phyloP scores from a whole-genome alignment of 2,888 invertebrate genomes.

The Reticulitermes lucifugus region DNA sequence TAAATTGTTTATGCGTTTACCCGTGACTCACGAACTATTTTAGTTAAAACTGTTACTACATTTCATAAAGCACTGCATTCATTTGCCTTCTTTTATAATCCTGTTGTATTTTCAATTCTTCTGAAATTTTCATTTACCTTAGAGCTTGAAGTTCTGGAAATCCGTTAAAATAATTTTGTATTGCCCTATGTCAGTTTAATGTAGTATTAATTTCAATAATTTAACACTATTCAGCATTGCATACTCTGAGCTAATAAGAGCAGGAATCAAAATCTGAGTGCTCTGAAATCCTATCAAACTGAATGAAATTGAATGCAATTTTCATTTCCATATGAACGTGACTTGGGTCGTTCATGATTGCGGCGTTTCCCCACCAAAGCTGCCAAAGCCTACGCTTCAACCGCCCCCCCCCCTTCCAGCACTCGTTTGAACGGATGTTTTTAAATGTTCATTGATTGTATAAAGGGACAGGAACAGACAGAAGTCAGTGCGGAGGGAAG shows the following conservation, averaged over 20 bases:
- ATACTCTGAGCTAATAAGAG: too few relatives aligned
- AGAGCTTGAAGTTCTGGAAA: too few relatives aligned
- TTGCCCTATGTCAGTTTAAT: too few relatives aligned
- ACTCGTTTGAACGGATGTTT: conserved; percentile 40
- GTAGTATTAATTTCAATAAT: too few relatives aligned
- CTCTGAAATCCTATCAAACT: not conserved
- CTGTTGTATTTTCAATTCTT: too few relatives aligned
- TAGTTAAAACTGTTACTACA: too few relatives aligned
- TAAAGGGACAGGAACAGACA: conserved; percentile 34
- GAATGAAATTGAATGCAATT: conserved; percentile 4
- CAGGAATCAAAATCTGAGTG: too few relatives aligned
- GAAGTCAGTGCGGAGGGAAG: conserved; percentile 17
- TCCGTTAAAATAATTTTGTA: too few relatives aligned
- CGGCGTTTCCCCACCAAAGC: not conserved
- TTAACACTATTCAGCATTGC: too few relatives aligned
- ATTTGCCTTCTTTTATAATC: too few relatives aligned
- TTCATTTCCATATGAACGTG: conserved; percentile 12
- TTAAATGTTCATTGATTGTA: conserved; percentile 45
- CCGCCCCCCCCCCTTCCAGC: not conserved
- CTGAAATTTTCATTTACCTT: too few relatives aligned
- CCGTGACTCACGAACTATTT: not conserved
- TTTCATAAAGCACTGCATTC: too few relatives aligned
- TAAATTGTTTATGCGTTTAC: not conserved
- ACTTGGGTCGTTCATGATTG: conserved; percentile 29
- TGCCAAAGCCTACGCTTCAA: not conserved